phyloP scores from a whole-genome alignment of 2,113 vertebrate genomes.

The Dendropsophus ebraccatus region DNA sequence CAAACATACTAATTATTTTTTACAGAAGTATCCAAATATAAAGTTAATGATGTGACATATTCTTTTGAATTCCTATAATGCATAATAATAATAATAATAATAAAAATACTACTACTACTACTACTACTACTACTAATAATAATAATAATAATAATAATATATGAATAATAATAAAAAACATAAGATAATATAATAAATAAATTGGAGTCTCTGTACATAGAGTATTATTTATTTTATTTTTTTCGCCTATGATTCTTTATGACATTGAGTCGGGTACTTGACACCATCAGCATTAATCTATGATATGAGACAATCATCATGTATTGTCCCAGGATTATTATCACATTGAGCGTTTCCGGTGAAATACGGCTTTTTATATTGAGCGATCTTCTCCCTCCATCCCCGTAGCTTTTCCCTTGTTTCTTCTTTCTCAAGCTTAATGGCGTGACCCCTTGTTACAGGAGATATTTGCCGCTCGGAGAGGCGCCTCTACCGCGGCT shows the following conservation, averaged over 20 bases:
- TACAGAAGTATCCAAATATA: too few species aligned
- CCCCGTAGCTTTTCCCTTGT: constrained; percentile 38
- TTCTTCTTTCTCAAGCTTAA: constrained; percentile 39
- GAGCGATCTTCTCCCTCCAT: background rate
- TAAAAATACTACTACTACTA: too few species aligned
- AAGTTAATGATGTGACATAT: too few species aligned
- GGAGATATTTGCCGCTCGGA: constrained; percentile 34
- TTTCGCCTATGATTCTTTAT: background rate
- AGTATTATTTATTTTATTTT: background rate
- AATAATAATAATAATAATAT: too few species aligned
- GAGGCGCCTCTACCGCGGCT: constrained; percentile 12
- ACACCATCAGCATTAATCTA: background rate
- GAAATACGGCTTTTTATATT: constrained; percentile 36
- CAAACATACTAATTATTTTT: too few species aligned
- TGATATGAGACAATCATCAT: background rate
- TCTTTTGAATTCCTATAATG: too few species aligned
- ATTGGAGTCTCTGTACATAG: background rate
- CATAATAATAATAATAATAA: too few species aligned
- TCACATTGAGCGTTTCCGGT: background rate
- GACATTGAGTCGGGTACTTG: background rate
- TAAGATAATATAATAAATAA: too few species aligned
- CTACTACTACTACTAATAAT: too few species aligned
- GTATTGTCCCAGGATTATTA: constrained; percentile 25
- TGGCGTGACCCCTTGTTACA: constrained; percentile 39
- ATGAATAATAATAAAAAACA: too few species aligned